Evolutionary conservation across 2,888 invertebrate species (phyloP), one percentile per base, ranked within the genome.

Genomic region (Lochmaea crataegi): DNA sequence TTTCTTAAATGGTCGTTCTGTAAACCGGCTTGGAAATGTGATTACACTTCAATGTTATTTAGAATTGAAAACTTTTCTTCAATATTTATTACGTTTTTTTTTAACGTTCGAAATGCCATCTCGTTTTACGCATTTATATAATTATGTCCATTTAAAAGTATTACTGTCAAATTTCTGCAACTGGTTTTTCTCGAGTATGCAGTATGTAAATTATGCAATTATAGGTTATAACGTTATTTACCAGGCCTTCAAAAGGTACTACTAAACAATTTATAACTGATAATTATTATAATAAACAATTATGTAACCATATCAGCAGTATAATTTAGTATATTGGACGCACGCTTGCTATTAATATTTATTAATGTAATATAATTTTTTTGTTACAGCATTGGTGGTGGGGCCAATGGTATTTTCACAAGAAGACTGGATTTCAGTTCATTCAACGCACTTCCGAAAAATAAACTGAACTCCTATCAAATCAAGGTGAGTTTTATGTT

Each of bases 391-490:
- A 92, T 94, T 84, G 94, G 94, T 80, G 94, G 95, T 83, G 95
- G 95, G 79, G 95, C 95, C 78, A 96, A 95, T 86, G 96, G 96
- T 73, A 96, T 98, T 82, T 99, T 99, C 89, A 94, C 94, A 58
- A 92, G 96, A 83, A 93, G 99, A 80, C 90, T 94, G 86, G 97
- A 98, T 89, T 96, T 97, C 90, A 95, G 96, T 84, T 95, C 96
- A 69, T 96, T 97, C 91, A 96, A 96, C 87, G 91, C 93, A 81
- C 91, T 99, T 85, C 98, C 98, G 80, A 94, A 93, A 88, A 94
- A 96, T 87, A 98, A 98, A 90, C 94, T 97, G 87, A 99, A 99
- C 91, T 97, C 98, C 85, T 98, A 98, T 91, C 97, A 98, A 91
- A 98, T 99, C 87, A 98, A 98, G 96, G 97, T 96, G 90, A 91